Evolutionary conservation across 2,113 vertebrate species (phyloP), one percentile per base, ranked within the genome.

Genomic region (Chloropsis cyanopogon): DNA sequence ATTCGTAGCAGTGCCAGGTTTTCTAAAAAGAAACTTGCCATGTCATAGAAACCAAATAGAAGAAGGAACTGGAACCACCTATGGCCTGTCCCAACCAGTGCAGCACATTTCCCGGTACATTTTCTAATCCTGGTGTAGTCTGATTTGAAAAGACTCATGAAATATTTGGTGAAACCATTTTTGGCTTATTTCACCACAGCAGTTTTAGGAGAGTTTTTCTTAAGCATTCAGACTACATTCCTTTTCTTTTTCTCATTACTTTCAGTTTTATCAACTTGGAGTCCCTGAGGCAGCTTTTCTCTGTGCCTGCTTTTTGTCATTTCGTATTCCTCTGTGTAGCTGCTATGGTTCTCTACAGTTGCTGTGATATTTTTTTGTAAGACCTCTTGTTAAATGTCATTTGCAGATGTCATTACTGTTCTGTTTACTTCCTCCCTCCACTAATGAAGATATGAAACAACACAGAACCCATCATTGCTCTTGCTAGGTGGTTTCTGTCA

Each of bases 371-470:
- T 53, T 76, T 92, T 91, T 82, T 72, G 31, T 35, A 69, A 88
- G 77, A 61, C 79, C 37, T 80, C 77, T 77, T 91, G 56, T 86
- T 96, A 82, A 91, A 87, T 83, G 64, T 95, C 75, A 73, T 64
- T 96, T 94, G 53, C 61, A 60, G 56, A 78, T 90, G 44, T 93
- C 82, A 76, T 91, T 96, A 47, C 72, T 93, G 73, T 85, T 96
- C 73, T 85, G 31, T 91, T 93, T 84, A 49, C 53, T 61, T 94
- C 50, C 31, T n/a, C 17, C 39, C 72, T 86, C 37, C 50, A 39
- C 81, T 92, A 93, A 94, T 89, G 92, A 96, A 93, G 84, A 91
- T 21, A 22, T 84, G 80, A 81, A 96, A 77, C 41, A 68, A 59
- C 63, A 42, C 66, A 56, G 57, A 47, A n/a, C 49, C 42, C 80